Evolutionary conservation across 2,888 invertebrate genomes (phyloP), one percentile per base, ranked within the genome.

Genomic region (Dynastes hyllus): DNA sequence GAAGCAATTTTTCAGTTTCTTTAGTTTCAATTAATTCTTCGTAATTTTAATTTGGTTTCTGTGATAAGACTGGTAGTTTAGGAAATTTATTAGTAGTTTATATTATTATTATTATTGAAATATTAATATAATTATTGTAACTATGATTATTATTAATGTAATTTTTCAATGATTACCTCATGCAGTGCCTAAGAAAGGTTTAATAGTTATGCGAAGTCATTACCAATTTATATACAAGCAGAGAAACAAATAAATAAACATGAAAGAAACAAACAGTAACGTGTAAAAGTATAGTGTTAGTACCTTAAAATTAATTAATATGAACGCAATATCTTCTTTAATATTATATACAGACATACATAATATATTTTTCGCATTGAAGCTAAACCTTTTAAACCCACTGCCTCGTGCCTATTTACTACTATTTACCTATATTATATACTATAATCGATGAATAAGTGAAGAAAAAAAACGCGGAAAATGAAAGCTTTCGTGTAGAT

Each of bases 131-230:
- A 45, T 45, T 45, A 45, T 45, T 45, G 45, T 45, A 45, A 45
- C 45, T 45, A 45, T 11, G 45, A 75, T 75, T 58, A 71, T 61
- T 13, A 75, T 40, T 75, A 75, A 61, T 32, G 61, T 75, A 75
- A 22, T 58, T 75, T 75, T 45, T 63, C 55, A 61, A 87, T 84
- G 87, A 87, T 87, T 89, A 89, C 89, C 89, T 89, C 89, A 89
- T 86, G 86, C 88, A 88, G 89, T 89, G 89, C 89, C 89, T 89
- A 87, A 86, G 88, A 58, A 58, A 58, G 87, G 80, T 79, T 80
- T 79, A 77, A 61, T 58, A 58, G 8, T 73, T 70, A 40, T 70
- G 70, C 70, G 37, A 22, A 22, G 22, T 58, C 8, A 45, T 45
- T 11, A 45, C 9, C 45, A 45, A 58, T 58, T 22, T 58, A 58